phyloP scores from a whole-genome alignment of 2,888 invertebrate species.

The Eupeodes luniger region DNA sequence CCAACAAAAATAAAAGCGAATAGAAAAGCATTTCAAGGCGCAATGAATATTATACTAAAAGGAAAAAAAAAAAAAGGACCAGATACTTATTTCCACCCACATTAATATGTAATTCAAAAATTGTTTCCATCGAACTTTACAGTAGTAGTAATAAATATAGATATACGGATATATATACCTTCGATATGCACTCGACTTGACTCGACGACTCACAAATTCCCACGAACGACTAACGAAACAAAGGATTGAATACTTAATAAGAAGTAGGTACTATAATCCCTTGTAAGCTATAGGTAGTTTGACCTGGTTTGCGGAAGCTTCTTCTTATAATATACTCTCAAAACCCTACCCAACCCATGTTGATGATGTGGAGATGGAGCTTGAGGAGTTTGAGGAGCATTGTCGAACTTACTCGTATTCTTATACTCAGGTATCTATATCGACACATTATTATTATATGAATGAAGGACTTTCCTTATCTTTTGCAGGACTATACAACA shows the following conservation, averaged over 20 bases:
- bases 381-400: not conserved
- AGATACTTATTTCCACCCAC: slow-evolving; percentile 56
- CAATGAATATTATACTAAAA: slow-evolving; percentile 4
- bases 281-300: slow-evolving; percentile 40
- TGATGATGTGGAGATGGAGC: not conserved
- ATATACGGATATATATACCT: too few species aligned
- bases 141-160: not conserved
- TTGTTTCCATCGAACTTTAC: slow-evolving; percentile 47
- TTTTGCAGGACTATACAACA: not conserved
- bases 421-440: slow-evolving; percentile 1
- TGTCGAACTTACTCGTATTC: slow-evolving; percentile 6
- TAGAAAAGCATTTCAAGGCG: slow-evolving; percentile 7
- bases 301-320: slow-evolving; percentile 16
- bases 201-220: too few species aligned
- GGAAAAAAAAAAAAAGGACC: slow-evolving; percentile 8
- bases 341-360: not conserved
- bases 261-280: slow-evolving; percentile 11
- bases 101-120: slow-evolving; percentile 70
- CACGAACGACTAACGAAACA: not conserved
- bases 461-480: not conserved
- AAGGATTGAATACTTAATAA: slow-evolving; percentile 42
- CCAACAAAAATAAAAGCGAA: not conserved
- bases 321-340: not conserved
- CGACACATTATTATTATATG: not conserved
- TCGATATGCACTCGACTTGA: too few species aligned